These are phyloP conservation scores for Deilephila elpenor DNA, from an alignment of 2,888 invertebrate genomes.

Conservation along the genomic window DNA sequence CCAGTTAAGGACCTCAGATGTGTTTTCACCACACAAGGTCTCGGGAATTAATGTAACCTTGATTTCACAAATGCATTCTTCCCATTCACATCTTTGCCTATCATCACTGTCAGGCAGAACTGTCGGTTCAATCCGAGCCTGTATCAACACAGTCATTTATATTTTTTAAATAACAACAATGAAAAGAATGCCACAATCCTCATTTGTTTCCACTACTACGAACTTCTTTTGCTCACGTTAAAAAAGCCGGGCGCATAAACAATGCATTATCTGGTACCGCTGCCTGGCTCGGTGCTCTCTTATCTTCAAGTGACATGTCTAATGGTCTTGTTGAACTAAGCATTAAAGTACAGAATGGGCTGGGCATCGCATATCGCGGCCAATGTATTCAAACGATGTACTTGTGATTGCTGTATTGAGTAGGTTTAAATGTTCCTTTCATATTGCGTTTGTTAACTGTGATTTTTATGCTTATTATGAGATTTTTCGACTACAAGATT, in stretches of 20 bases:
- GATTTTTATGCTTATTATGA: no score
- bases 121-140: no score
- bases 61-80: no score
- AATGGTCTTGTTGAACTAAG: neutral
- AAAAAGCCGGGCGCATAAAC: conserved; percentile 6
- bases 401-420: neutral
- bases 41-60: no score
- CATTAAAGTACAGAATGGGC: neutral
- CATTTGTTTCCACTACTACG: neutral
- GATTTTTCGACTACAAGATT: no score
- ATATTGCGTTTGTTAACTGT: no score
- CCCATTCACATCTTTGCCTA: no score
- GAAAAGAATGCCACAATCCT: neutral
- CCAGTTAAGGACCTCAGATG: no score
- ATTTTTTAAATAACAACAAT: neutral
- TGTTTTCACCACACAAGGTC: no score
- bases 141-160: neutral
- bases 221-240: conserved; percentile 8
- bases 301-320: conserved; percentile 19
- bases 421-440: no score
- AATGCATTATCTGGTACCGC: neutral
- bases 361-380: neutral
- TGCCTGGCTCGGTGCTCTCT: conserved; percentile 2
- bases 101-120: no score
- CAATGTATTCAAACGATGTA: neutral